Evolutionary conservation across 2,888 invertebrate species (phyloP).

Genomic region (Gryllus longicercus): DNA sequence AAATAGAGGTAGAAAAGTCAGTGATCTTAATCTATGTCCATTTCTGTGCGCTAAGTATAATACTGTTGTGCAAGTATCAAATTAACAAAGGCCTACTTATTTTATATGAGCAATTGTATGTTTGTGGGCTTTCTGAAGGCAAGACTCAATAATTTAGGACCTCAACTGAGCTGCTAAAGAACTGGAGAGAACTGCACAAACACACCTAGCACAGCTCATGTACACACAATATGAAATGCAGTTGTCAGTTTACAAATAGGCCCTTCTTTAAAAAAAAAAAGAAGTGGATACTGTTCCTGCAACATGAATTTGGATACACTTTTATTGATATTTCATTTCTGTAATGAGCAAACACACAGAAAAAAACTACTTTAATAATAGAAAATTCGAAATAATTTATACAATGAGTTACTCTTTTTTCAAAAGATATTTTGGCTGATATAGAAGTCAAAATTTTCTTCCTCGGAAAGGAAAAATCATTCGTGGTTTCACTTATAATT

Average conservation of each 20-base stretch:
- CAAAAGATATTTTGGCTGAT: too few species aligned
- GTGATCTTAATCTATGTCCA: constrained; percentile 5
- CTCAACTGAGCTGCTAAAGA: background rate
- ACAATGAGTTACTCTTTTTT: too few species aligned
- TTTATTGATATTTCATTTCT: too few species aligned
- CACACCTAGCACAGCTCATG: background rate
- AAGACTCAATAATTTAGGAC: background rate
- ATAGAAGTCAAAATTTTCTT: too few species aligned
- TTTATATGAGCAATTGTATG: constrained; percentile 5
- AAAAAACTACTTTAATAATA: too few species aligned
- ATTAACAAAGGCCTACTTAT: constrained; percentile 17
- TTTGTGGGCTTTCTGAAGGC: constrained; percentile 1
- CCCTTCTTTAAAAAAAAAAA: too few species aligned
- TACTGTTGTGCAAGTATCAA: background rate
- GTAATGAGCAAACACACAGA: too few species aligned
- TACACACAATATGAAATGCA: background rate
- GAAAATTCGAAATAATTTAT: too few species aligned
- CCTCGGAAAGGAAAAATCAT: too few species aligned
- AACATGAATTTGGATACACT: too few species aligned
- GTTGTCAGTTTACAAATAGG: background rate
- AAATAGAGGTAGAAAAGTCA: constrained; percentile 8
- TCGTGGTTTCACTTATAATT: too few species aligned
- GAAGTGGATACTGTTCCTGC: too few species aligned
- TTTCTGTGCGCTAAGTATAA: background rate
- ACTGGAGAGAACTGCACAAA: background rate